Conservation (phyloP, 1,140 invertebrate species). For the Chironomus tepperi region DNA sequence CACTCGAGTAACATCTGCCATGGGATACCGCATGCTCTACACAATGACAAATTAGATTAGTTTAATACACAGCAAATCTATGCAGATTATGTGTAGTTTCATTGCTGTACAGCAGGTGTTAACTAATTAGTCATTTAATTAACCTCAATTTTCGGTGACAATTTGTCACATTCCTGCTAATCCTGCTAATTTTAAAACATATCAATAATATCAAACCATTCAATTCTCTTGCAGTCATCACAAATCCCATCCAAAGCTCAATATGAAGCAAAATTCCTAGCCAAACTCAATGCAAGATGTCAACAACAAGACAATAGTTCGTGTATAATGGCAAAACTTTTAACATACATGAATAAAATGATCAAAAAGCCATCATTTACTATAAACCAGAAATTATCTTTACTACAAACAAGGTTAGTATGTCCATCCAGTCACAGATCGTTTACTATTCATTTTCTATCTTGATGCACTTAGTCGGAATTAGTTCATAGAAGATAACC, state of each 20-base stretch:
- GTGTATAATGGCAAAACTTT: slow-evolving; percentile 68
- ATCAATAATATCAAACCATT: too few relatives aligned
- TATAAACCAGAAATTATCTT: slow-evolving; percentile 62
- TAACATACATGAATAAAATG: slow-evolving; percentile 70
- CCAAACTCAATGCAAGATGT: slow-evolving; percentile 66
- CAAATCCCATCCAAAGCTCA: slow-evolving; percentile 26
- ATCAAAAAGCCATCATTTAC: slow-evolving; percentile 68
- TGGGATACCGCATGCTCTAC: too few relatives aligned
- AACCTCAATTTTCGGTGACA: too few relatives aligned
- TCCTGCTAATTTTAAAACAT: too few relatives aligned
- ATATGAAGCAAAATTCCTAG: slow-evolving; percentile 57
- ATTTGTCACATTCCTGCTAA: too few relatives aligned
- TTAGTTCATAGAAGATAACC: neutral
- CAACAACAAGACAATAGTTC: slow-evolving; percentile 62
- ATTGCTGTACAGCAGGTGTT: too few relatives aligned
- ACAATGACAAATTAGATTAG: too few relatives aligned
- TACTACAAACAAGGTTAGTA: slow-evolving; percentile 58
- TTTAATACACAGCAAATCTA: too few relatives aligned
- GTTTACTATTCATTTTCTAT: neutral
- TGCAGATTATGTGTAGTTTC: too few relatives aligned
- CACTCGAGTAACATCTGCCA: too few relatives aligned
- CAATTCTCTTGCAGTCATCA: neutral
- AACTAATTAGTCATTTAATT: too few relatives aligned
- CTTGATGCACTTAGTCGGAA: neutral
- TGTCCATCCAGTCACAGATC: neutral